Evolutionary conservation across 2,888 invertebrate species (phyloP).

Genomic region (Venustoraphidia nigricollis): DNA sequence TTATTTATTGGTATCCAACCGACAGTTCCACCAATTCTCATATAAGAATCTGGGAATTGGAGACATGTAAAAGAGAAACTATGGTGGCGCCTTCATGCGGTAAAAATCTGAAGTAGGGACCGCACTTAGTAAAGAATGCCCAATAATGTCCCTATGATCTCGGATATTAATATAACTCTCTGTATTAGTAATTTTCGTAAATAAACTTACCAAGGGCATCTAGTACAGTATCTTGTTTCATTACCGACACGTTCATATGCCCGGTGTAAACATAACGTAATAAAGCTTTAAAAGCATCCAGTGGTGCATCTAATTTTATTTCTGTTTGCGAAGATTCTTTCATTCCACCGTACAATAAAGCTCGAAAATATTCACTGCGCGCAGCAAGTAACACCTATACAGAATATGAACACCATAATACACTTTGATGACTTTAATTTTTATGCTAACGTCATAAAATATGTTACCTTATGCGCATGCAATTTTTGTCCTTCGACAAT

Average conservation of each 20-base stretch:
- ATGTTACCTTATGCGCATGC: slow-evolving; percentile 45
- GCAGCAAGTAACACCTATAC: slow-evolving; percentile 74
- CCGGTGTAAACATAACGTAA: slow-evolving; percentile 90
- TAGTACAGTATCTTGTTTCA: slow-evolving; percentile 52
- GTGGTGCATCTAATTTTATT: slow-evolving; percentile 71
- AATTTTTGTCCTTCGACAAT: slow-evolving; percentile 64
- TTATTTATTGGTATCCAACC: too few relatives aligned
- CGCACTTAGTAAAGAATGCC: too few relatives aligned
- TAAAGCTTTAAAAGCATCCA: slow-evolving; percentile 76
- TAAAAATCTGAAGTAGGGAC: too few relatives aligned
- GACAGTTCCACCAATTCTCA: too few relatives aligned
- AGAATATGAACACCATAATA: neutral
- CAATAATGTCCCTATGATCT: too few relatives aligned
- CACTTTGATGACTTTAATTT: too few relatives aligned
- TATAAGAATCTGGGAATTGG: too few relatives aligned
- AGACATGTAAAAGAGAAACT: too few relatives aligned
- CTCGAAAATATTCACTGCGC: slow-evolving; percentile 91
- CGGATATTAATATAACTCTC: too few relatives aligned
- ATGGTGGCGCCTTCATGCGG: too few relatives aligned
- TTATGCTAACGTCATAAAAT: too few relatives aligned
- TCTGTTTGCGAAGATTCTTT: slow-evolving; percentile 60
- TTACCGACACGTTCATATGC: slow-evolving; percentile 47
- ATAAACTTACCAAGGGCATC: slow-evolving; percentile 34
- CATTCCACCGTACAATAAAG: slow-evolving; percentile 62
- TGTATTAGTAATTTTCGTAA: too few relatives aligned